Evolutionary conservation across 2,888 invertebrate species (phyloP).

Genomic region (Zootermopsis nevadensis): DNA sequence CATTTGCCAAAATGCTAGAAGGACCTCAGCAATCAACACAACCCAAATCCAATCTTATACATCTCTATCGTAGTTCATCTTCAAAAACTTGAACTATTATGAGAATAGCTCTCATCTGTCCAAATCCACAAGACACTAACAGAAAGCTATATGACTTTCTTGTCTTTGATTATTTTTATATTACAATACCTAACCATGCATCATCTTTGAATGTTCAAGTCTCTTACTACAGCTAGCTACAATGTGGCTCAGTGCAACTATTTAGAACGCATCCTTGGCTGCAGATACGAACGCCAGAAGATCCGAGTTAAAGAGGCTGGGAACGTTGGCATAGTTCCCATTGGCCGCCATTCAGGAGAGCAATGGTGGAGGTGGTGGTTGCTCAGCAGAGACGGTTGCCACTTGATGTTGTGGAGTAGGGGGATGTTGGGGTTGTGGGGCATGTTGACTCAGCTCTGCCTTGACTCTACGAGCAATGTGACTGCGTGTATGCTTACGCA

Average conservation of each 20-base stretch:
- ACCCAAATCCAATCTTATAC: too few species aligned
- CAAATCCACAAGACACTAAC: background rate
- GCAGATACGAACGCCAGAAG: constrained; percentile 54
- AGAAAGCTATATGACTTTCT: background rate
- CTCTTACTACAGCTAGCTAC: background rate
- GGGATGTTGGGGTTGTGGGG: constrained; percentile 54
- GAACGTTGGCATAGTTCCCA: constrained; percentile 55
- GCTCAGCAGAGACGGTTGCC: constrained; percentile 51
- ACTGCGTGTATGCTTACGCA: constrained; percentile 86
- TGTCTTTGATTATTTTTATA: background rate
- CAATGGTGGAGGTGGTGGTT: constrained; percentile 52
- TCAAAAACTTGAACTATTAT: background rate
- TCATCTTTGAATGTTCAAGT: background rate
- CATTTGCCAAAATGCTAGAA: too few species aligned
- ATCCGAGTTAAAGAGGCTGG: constrained; percentile 55
- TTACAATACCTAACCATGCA: background rate
- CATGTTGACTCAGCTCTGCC: constrained; percentile 83
- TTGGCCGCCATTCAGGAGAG: constrained; percentile 55
- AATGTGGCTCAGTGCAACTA: background rate
- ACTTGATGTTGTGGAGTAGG: constrained; percentile 45
- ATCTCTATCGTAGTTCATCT: background rate
- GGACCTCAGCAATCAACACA: too few species aligned
- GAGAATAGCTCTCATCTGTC: background rate
- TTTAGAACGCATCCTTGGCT: constrained; percentile 53
- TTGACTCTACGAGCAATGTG: constrained; percentile 88